Evolutionary conservation across 2,888 invertebrate genomes (phyloP), one percentile per base, ranked within the genome.

Genomic region (Himalopsyche japonica): DNA sequence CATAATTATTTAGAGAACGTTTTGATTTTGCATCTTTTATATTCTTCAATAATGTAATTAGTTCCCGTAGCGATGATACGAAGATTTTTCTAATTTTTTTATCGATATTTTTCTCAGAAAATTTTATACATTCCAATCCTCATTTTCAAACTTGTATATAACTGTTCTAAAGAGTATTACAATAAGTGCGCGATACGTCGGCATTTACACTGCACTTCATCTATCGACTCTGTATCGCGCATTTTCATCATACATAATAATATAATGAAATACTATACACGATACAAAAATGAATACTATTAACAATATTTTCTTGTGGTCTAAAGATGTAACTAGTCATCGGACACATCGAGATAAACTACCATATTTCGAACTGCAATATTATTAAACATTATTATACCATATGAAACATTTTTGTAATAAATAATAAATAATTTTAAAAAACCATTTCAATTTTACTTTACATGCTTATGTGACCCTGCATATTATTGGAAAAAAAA

Each of bases 241-340:
- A 76, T 80, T 78, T 76, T 79, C 82, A 57, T 57, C 57, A 37
- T 80, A 49, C 64, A 80, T 57, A 48, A 64, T 57, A 34, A 49
- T 37, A 43, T 76, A 80, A 84, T 84, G 43, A 77, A 20, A 82
- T 43, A 76, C 80, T 47, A 80, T n/a, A 49, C 80, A 80, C 1
- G 18, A 37, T 70, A 37, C 47, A 43, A 24, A 37, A 15, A 43
- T 43, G 24, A 6, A 79, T 30, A 79, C 47, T 48, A 12, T n/a
- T 47, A n/a, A n/a, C 27, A 47, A 79, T 48, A 34, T 80, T 82
- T 76, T 82, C 83, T 47, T 80, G 83, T 78, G 83, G 83, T 86
- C 84, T 79, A 76, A 79, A 82, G 86, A 86, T 86, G 85, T 82
- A 84, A n/a, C 86, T 86, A 86, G 86, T 86, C 86, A 86, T 80